phyloP scores from a whole-genome alignment of 2,888 invertebrate genomes.

The Tetanocera ferruginea region DNA sequence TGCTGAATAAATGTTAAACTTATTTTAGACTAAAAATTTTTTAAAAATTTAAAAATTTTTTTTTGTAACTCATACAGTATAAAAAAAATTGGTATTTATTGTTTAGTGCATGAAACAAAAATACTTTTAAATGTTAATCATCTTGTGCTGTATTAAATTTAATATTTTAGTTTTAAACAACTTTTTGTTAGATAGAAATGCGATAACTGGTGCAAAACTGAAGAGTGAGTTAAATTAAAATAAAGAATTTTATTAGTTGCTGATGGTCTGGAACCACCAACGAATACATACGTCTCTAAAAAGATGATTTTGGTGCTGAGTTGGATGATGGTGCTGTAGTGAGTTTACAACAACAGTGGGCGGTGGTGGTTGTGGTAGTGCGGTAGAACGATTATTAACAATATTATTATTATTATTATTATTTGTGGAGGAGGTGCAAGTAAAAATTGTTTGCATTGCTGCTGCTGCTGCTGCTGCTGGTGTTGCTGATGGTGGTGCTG shows the following conservation, averaged over 20 bases:
- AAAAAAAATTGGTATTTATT: not conserved
- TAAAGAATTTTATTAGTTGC: not conserved
- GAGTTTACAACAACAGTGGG: constrained; percentile 69
- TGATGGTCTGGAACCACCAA: constrained; percentile 34
- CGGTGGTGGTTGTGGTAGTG: constrained; percentile 62
- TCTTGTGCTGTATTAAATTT: not conserved
- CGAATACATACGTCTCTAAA: constrained; percentile 71
- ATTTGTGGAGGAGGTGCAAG: constrained; percentile 51
- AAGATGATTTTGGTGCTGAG: constrained; percentile 70
- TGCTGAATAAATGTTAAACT: not conserved
- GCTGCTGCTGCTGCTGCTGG: constrained; percentile 49
- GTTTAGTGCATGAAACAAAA: not conserved
- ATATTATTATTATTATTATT: constrained; percentile 51
- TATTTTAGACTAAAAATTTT: too few relatives aligned
- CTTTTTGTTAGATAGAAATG: not conserved
- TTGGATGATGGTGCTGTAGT: constrained; percentile 70
- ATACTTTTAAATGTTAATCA: not conserved
- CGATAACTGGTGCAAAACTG: not conserved
- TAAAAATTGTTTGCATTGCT: constrained; percentile 52
- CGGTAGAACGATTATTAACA: constrained; percentile 51
- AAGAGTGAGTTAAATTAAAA: constrained; percentile 12
- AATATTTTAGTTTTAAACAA: too few relatives aligned
- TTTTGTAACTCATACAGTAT: too few relatives aligned
- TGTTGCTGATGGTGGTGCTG: constrained; percentile 44
- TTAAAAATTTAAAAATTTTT: not conserved